Evolutionary conservation across 2,888 invertebrate genomes (phyloP).

Genomic region (Nymphalis c-album): DNA sequence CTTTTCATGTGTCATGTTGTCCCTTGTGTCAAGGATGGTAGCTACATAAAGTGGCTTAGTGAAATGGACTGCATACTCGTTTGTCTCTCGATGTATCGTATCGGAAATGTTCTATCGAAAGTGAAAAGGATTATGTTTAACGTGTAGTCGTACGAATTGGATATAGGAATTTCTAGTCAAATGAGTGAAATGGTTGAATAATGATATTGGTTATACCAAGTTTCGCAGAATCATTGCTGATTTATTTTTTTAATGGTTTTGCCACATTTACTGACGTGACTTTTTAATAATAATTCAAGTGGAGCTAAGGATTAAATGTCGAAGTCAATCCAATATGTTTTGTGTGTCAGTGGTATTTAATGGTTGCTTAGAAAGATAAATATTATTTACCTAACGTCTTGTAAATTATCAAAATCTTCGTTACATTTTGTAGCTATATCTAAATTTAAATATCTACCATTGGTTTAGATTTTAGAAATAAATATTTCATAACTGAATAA

Average conservation of each 20-base stretch:
- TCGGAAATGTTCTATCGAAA: constrained; percentile 32
- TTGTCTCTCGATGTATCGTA: constrained; percentile 33
- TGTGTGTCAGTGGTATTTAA: background rate
- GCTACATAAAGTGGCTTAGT: constrained; percentile 58
- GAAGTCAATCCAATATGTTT: background rate
- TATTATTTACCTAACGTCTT: too few relatives aligned
- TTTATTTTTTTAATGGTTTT: too few relatives aligned
- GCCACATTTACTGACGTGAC: too few relatives aligned
- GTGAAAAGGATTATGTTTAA: constrained; percentile 31
- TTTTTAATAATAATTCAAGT: too few relatives aligned
- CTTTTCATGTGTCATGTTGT: constrained; percentile 13
- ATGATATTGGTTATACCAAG: background rate
- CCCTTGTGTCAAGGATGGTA: constrained; percentile 39
- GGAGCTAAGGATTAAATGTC: too few relatives aligned
- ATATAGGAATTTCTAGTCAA: constrained; percentile 18
- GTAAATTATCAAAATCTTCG: too few relatives aligned
- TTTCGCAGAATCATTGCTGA: background rate
- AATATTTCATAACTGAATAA: too few relatives aligned
- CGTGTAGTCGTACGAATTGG: constrained; percentile 21
- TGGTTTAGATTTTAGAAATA: too few relatives aligned
- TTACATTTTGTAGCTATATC: too few relatives aligned
- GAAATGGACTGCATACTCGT: constrained; percentile 55
- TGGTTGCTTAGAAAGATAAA: background rate
- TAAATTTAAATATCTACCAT: too few relatives aligned
- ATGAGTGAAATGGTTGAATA: constrained; percentile 19